Percentiles rank a stretch among this genome's conserved stretches.
These are phyloP conservation scores for Actinopyga echinites DNA, from an alignment of 53 echinoderm and acorn worm genomes.

Conservation along the genomic window DNA sequence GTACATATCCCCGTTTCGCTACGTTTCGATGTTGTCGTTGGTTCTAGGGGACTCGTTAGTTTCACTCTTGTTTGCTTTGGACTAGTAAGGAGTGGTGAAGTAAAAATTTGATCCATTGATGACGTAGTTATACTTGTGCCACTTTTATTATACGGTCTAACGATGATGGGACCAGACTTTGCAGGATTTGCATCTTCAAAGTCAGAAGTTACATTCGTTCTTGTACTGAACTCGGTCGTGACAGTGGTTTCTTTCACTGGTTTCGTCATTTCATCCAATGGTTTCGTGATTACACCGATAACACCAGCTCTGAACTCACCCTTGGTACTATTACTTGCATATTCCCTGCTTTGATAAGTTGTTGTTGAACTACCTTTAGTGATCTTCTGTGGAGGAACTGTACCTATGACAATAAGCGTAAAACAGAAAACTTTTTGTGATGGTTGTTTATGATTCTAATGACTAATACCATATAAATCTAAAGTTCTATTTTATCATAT, in stretches of 20 bases:
- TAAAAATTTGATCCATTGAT: not conserved
- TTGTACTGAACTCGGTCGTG: not conserved
- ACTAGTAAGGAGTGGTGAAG: not conserved
- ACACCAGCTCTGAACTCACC: too few species aligned
- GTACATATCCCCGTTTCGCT: not conserved
- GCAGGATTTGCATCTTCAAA: not conserved
- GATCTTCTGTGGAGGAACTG: not conserved
- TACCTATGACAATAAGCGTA: not conserved
- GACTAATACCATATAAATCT: too few species aligned
- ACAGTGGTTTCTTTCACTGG: not conserved
- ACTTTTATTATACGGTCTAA: too few species aligned
- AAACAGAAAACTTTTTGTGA: too few species aligned
- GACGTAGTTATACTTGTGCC: not conserved
- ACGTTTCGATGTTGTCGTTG: not conserved
- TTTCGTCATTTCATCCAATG: not conserved
- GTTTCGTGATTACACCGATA: not conserved
- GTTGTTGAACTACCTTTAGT: too few species aligned
- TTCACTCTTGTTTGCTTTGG: not conserved
- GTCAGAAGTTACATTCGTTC: not conserved
- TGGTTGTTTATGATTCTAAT: too few species aligned
- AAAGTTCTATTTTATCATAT: too few species aligned
- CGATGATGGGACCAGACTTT: not conserved
- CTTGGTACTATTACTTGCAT: too few species aligned
- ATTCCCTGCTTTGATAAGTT: too few species aligned
- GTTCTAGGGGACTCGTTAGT: not conserved